Base-by-base conservation (phyloP, 2,888 invertebrate species). In the Gymnoscelis rufifasciata region DNA sequence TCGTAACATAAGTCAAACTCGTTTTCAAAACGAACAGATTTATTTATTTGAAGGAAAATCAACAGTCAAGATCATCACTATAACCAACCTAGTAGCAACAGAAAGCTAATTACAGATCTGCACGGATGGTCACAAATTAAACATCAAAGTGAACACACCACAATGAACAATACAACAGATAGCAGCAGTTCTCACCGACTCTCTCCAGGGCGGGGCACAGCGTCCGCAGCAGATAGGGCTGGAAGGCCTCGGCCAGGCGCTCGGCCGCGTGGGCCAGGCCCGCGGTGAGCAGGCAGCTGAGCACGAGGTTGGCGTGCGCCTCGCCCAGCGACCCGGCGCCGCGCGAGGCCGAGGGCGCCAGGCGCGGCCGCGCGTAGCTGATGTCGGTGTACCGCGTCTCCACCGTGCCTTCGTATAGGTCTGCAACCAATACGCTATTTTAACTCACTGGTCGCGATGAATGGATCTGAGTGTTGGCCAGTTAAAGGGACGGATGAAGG, bases 181-280 rank as follows among this genome's bases (percentile, higher is more conserved):
- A n/a, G n/a, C n/a, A n/a, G n/a, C n/a, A n/a, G n/a, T 19, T 37
- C 78, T 65, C 11, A 93, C 94, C 94, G 45, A 93, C 91, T 77
- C 92, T 90, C 68, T 94, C 93, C 38, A 95, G 73, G 14, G 95
- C 75, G 39, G 91, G 76, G 58, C 93, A 94, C 29, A 95, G 78
- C 10, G 91, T 90, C 62, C 90, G 91, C 44, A 94, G 73, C 51
- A 95, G 68, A 66, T 90, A 92, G 1, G 83, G 82, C 52, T 92
- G 88, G 69, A 90, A 94, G 0, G 83, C 62, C 0, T 72, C 61
- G 40, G 80, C 74, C 14, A 94, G 74, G 8, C 81, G 74, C 3
- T 61, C 47, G 0, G 94, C 92, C 52, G 93, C 86, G 60, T 89
- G 74, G 0, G 92, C 94, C 11, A 95, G 73, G 1, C 94, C 93